Evolutionary conservation across 2,888 invertebrate species (phyloP), one percentile per base, ranked within the genome.

Genomic region (Carabus problematicus): DNA sequence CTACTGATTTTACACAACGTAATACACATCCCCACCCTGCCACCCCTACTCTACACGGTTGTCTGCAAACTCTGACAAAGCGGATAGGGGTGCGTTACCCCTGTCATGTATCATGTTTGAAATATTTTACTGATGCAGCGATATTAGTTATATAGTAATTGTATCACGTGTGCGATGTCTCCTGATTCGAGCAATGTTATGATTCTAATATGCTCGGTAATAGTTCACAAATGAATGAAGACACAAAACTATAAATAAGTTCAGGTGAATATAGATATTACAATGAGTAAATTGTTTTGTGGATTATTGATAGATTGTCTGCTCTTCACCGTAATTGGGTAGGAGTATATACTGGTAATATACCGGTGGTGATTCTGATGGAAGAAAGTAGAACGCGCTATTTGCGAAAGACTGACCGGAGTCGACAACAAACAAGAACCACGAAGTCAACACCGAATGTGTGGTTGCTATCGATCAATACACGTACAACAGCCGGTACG

Each of bases 101-200:
- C 16, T 52, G 52, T 61, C 60, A 68, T 69, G 62, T 69, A 69
- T 69, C 61, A 69, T 62, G 62, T 69, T 62, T 61, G 55, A 68
- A 62, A 49, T 69, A 56, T 69, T 69, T 69, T 69, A 62, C 69
- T 69, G 69, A 69, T 69, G 47, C 62, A 56, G 69, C 61, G 69
- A 69, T 69, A 69, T 69, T 69, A 69, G 69, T 69, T 69, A 45
- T 61, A 56, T 40, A 69, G 62, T 69, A 69, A 69, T 69, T 69
- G 69, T 69, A 69, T 55, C 69, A 69, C 69, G 69, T 69, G 6
- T 6, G 29, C 6, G 29, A 29, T 29, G 29, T 29, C 29, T 29
- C 29, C 6, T 29, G 29, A 29, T 29, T 29, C 29, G 29, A 29
- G 29, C 29, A 6, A 29, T 29, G 6, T 29, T 29, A 29, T 29